These are phyloP conservation scores for Mayetiola destructor DNA, from an alignment of 2,888 invertebrate species.

Conservation along the genomic window DNA sequence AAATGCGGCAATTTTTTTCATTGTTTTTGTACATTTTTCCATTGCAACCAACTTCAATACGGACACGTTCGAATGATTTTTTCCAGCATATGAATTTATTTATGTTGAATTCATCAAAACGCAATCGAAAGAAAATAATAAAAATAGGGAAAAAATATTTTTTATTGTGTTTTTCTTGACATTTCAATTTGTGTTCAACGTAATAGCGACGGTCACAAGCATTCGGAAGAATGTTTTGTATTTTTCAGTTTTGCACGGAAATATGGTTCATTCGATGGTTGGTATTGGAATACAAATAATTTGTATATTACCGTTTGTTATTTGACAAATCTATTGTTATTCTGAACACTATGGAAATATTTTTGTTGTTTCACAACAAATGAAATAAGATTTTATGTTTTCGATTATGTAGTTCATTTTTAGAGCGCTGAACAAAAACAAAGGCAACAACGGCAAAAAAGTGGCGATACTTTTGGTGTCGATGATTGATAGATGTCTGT, in stretches of 20 bases:
- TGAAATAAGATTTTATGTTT: no score
- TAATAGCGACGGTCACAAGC: background rate
- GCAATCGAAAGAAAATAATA: background rate
- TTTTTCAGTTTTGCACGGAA: background rate
- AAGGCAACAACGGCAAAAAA: no score
- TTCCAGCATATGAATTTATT: slow-evolving; percentile 7
- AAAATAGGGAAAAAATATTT: background rate
- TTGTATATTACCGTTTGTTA: no score
- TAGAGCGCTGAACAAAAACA: no score
- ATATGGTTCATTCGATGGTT: slow-evolving; percentile 4
- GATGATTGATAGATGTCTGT: no score
- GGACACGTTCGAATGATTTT: slow-evolving; percentile 4
- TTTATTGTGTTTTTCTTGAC: background rate
- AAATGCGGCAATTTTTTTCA: slow-evolving; percentile 2
- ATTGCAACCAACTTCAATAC: background rate
- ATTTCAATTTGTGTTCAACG: background rate
- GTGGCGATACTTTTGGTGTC: no score
- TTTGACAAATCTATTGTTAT: no score
- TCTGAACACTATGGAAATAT: no score
- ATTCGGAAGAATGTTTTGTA: no score
- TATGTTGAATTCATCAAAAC: background rate
- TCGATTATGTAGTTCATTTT: no score
- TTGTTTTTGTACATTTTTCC: slow-evolving; percentile 1
- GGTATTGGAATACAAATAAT: no score
- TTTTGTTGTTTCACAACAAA: no score